Percentiles rank a stretch among this genome's conserved stretches.
phyloP scores from a whole-genome alignment of 2,113 vertebrate species.

The Myotis lucifugus region DNA sequence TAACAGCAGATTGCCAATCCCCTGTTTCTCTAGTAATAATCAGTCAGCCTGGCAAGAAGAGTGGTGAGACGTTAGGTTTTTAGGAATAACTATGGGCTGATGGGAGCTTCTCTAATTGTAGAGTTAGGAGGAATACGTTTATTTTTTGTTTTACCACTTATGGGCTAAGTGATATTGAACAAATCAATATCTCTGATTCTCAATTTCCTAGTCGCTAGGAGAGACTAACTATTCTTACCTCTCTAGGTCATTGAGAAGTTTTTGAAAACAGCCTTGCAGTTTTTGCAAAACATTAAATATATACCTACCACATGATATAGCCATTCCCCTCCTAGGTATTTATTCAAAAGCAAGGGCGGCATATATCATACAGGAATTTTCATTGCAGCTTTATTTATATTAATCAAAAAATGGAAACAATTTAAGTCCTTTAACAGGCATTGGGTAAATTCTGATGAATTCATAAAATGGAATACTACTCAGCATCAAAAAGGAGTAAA shows the following conservation, averaged over 20 bases:
- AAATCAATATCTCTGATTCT: background rate
- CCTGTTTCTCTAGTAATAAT: background rate
- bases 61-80: background rate
- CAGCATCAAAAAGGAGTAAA: background rate
- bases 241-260: background rate
- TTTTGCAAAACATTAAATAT: conserved; percentile 15
- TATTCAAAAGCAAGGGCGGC: background rate
- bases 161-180: background rate
- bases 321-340: background rate
- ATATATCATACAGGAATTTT: background rate
- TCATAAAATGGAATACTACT: background rate
- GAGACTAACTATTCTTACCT: background rate
- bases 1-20: background rate
- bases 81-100: background rate
- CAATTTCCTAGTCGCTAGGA: background rate
- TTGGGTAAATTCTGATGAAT: background rate
- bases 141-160: background rate
- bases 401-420: background rate
- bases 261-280: background rate
- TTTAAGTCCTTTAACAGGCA: background rate
- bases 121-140: background rate
- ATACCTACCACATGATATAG: background rate
- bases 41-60: background rate
- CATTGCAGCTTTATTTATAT: background rate
- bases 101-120: background rate